Percentiles rank a stretch among this genome's conserved stretches.
phyloP scores from a whole-genome alignment of 2,888 invertebrate species.

The Cerastis rubricosa region DNA sequence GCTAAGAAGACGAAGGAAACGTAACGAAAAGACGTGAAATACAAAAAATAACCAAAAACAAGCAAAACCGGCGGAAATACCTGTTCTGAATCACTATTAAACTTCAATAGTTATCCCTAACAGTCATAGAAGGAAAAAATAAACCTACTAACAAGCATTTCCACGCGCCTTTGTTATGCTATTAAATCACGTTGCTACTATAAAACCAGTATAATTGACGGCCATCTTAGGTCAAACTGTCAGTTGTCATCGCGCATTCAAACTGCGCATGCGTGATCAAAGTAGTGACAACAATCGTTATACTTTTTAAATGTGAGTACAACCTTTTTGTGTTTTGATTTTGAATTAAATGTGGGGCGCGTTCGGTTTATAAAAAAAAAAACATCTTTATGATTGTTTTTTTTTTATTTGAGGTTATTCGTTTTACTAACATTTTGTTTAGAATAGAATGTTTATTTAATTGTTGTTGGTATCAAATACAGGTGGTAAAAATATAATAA shows the following conservation, averaged over 20 bases:
- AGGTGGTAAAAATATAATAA: too few species aligned
- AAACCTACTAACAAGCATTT: constrained; percentile 12
- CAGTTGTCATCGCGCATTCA: constrained; percentile 61
- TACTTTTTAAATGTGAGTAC: constrained; percentile 54
- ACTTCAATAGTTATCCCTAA: neutral
- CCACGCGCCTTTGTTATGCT: constrained; percentile 41
- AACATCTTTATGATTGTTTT: too few species aligned
- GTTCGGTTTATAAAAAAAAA: neutral
- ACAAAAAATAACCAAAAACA: neutral
- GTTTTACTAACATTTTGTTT: neutral
- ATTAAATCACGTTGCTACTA: constrained; percentile 42
- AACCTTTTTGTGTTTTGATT: neutral
- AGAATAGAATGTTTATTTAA: neutral
- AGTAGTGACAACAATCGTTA: constrained; percentile 39
- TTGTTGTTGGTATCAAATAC: neutral
- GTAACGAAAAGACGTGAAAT: neutral
- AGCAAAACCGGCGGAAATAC: neutral
- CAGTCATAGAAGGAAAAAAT: constrained; percentile 29
- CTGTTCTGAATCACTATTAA: neutral
- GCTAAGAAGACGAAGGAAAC: neutral
- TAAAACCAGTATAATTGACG: constrained; percentile 50
- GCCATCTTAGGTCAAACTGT: constrained; percentile 64
- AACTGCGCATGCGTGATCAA: constrained; percentile 61
- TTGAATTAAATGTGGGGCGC: neutral
- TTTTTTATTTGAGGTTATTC: neutral